Conservation (phyloP, 2,113 vertebrate species). For the Lucifuga dentata region DNA sequence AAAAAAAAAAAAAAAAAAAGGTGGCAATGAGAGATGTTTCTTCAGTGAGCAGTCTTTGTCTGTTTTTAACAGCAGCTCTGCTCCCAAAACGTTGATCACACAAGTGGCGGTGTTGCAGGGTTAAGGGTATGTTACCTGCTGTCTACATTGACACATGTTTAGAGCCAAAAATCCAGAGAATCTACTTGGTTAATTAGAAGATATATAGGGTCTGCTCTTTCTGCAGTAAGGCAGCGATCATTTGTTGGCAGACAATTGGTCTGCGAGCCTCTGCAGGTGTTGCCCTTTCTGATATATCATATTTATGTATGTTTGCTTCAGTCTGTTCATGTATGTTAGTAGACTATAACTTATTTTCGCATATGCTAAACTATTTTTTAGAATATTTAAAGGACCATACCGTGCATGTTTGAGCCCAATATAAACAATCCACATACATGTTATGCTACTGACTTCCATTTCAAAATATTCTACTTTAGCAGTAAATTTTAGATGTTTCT, state of each 20-base stretch:
- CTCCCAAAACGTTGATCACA: slow-evolving; percentile 58
- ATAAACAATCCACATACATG: too few species aligned
- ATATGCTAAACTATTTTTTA: too few species aligned
- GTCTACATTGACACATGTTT: slow-evolving; percentile 29
- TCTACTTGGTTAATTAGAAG: neutral
- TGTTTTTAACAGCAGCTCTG: slow-evolving; percentile 72
- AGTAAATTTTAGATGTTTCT: too few species aligned
- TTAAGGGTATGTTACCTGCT: slow-evolving; percentile 51
- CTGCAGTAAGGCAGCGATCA: neutral
- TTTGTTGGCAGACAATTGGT: slow-evolving; percentile 35
- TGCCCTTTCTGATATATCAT: slow-evolving; percentile 31
- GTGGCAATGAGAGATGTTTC: slow-evolving; percentile 58
- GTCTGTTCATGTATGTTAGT: slow-evolving; percentile 60
- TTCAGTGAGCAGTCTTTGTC: slow-evolving; percentile 64
- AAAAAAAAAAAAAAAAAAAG: slow-evolving; percentile 18
- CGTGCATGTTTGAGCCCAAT: too few species aligned
- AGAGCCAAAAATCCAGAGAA: neutral
- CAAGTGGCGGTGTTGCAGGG: slow-evolving; percentile 55
- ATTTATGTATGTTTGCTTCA: slow-evolving; percentile 50
- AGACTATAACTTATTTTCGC: too few species aligned
- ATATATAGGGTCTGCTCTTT: slow-evolving; percentile 2
- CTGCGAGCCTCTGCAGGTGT: slow-evolving; percentile 29
- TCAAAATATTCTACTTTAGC: too few species aligned
- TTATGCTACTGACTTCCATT: too few species aligned
- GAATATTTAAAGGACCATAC: too few species aligned